phyloP scores from a whole-genome alignment of 2,888 invertebrate species.

The Epistrophe grossulariae region DNA sequence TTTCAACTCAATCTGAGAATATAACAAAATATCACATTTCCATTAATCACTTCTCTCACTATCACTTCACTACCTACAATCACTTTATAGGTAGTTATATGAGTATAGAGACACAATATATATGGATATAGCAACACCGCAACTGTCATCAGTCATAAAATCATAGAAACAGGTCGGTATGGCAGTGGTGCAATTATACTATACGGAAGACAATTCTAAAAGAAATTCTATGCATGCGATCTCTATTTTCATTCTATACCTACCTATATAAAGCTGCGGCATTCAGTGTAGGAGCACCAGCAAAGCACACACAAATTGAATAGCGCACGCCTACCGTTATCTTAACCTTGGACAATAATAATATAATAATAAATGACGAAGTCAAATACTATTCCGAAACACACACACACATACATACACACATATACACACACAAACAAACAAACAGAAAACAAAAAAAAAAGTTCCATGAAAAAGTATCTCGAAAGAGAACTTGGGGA shows the following conservation, averaged over 20 bases:
- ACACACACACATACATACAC: neutral
- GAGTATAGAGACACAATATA: no score
- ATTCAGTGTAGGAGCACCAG: conserved; percentile 47
- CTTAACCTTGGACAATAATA: conserved; percentile 76
- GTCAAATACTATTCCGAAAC: conserved; percentile 6
- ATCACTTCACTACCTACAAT: neutral
- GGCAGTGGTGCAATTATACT: conserved; percentile 31
- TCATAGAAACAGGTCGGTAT: conserved; percentile 3
- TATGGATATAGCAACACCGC: neutral
- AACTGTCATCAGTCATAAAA: neutral
- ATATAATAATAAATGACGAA: conserved; percentile 66
- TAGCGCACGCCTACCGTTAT: conserved; percentile 73
- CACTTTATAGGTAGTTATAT: no score
- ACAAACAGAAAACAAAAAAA: neutral
- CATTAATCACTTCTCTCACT: conserved; percentile 51
- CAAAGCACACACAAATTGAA: conserved; percentile 21
- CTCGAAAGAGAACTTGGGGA: conserved; percentile 51
- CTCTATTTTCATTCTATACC: neutral
- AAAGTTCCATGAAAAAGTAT: conserved; percentile 37
- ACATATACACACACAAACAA: neutral
- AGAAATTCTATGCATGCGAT: conserved; percentile 31
- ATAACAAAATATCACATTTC: conserved; percentile 70
- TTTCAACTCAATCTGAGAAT: conserved; percentile 47
- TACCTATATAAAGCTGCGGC: neutral
- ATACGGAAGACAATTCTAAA: conserved; percentile 18